Evolutionary conservation across 2,797 vertebrate genomes (phyloP).

Genomic region (Phoeniculus purpureus): DNA sequence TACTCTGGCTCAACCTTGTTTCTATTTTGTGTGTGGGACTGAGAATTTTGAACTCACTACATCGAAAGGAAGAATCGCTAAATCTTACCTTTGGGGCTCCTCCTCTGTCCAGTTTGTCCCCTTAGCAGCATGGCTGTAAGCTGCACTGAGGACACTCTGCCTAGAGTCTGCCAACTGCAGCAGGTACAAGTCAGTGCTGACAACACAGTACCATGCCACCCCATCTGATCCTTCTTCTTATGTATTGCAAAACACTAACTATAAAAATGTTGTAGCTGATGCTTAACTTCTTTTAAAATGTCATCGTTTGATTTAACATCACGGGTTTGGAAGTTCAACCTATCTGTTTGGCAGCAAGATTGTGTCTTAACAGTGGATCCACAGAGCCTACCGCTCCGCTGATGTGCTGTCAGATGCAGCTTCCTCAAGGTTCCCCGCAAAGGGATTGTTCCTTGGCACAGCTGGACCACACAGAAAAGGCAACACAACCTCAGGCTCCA

Average conservation of each 20-base stretch:
- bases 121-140: neutral
- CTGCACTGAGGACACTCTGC: neutral
- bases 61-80: neutral
- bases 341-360: neutral
- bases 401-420: accelerated
- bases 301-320: neutral
- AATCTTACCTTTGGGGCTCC: neutral
- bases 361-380: accelerated
- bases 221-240: neutral
- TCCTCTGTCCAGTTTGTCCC: neutral
- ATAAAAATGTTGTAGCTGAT: neutral
- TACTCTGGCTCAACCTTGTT: neutral
- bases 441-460: neutral
- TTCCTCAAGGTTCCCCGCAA: accelerated
- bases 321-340: neutral
- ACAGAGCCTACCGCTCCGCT: neutral
- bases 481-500: neutral
- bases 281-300: neutral
- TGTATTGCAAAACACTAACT: neutral
- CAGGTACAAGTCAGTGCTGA: neutral
- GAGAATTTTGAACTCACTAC: neutral
- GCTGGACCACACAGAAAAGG: neutral
- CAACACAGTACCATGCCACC: neutral
- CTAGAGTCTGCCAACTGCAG: neutral
- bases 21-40: neutral